phyloP scores from a whole-genome alignment of 1,140 invertebrate genomes.

The Theocolax elegans region DNA sequence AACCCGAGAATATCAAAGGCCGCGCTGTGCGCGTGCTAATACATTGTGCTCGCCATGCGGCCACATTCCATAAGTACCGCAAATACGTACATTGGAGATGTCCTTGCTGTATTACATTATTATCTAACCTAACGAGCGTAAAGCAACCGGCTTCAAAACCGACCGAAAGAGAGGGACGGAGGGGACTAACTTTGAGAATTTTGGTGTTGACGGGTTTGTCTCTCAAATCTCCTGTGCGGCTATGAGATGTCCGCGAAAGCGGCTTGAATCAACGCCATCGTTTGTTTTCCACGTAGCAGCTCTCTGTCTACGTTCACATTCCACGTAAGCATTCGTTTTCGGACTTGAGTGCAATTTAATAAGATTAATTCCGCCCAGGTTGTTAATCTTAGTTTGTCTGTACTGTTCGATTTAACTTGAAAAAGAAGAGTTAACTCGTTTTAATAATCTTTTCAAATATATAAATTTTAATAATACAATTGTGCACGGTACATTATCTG shows the following conservation, averaged over 20 bases:
- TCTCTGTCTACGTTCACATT: background rate
- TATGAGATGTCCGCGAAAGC: background rate
- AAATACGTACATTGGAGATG: conserved; percentile 49
- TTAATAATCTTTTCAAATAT: no score
- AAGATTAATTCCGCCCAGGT: conserved; percentile 10
- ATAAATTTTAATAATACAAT: no score
- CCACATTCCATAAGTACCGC: conserved; percentile 48
- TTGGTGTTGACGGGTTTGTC: conserved; percentile 6
- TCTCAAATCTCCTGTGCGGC: background rate
- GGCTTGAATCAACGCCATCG: conserved; percentile 15
- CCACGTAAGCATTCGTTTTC: conserved; percentile 11
- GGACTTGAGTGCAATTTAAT: conserved; percentile 20
- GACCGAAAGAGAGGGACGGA: no score
- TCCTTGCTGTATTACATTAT: conserved; percentile 56
- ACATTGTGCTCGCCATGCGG: conserved; percentile 42
- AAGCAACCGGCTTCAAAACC: conserved; percentile 38
- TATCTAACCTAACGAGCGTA: conserved; percentile 56
- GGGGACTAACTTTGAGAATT: conserved; percentile 43
- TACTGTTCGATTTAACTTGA: conserved; percentile 2
- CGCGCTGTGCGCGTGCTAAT: conserved; percentile 38
- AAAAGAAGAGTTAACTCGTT: background rate
- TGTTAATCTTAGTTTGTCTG: conserved; percentile 5
- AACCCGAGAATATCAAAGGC: conserved; percentile 54
- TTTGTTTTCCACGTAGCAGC: background rate
- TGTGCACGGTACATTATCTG: no score